Percentiles rank a stretch among this genome's conserved stretches.
These are phyloP conservation scores for Gorsachius magnificus DNA, from an alignment of 2,797 vertebrate genomes.

Conservation along the genomic window DNA sequence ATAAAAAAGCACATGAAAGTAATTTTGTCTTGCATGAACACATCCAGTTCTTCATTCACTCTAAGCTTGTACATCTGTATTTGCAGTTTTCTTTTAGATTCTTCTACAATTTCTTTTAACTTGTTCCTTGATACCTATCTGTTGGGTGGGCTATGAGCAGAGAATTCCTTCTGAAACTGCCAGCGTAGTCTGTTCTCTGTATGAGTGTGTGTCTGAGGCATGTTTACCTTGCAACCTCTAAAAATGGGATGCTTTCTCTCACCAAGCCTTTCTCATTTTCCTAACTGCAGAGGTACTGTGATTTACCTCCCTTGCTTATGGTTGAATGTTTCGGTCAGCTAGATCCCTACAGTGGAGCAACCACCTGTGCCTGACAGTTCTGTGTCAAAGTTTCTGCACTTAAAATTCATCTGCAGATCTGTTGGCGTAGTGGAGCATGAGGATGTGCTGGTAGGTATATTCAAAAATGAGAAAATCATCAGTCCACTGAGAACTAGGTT, in stretches of 20 bases:
- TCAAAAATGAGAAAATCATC: background rate
- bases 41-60: background rate
- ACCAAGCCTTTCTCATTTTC: background rate
- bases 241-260: background rate
- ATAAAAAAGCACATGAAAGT: constrained; percentile 1
- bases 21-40: background rate
- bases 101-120: background rate
- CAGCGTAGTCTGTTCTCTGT: background rate
- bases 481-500: background rate
- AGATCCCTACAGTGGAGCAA: background rate
- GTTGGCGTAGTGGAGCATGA: rapidly evolving
- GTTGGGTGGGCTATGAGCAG: background rate
- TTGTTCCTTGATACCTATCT: background rate
- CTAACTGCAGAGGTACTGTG: background rate
- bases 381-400: background rate
- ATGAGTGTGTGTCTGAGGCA: background rate
- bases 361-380: background rate
- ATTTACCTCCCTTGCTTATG: background rate
- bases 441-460: background rate
- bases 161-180: background rate
- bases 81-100: background rate
- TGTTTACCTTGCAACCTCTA: background rate
- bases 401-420: background rate
- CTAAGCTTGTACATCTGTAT: background rate
- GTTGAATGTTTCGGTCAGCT: background rate